Percentiles rank a stretch among this genome's conserved stretches.
Evolutionary conservation across 2,888 invertebrate genomes (phyloP).

Genomic region (Ochlodes sylvanus): DNA sequence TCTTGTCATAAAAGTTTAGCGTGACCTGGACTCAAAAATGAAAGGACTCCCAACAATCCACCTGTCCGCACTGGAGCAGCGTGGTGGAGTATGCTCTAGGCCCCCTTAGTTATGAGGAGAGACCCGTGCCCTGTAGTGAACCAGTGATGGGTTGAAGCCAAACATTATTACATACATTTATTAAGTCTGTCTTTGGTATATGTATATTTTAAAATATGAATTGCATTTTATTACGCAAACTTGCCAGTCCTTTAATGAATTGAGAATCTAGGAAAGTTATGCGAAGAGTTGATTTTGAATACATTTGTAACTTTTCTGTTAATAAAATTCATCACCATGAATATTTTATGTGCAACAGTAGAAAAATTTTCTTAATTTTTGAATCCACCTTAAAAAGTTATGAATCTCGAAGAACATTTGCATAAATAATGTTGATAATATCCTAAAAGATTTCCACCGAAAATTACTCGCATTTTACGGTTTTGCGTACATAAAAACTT

Average conservation of each 20-base stretch:
- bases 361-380: slow-evolving; percentile 10
- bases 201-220: too few species aligned
- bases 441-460: slow-evolving; percentile 4
- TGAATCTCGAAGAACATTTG: not conserved
- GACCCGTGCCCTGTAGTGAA: too few species aligned
- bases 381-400: not conserved
- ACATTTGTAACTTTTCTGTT: not conserved
- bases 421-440: slow-evolving; percentile 12
- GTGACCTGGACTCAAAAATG: too few species aligned
- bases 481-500: slow-evolving; percentile 28
- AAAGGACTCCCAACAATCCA: too few species aligned
- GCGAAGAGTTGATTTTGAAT: not conserved
- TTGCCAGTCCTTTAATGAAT: not conserved
- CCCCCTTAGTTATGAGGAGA: too few species aligned
- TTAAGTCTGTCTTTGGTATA: too few species aligned
- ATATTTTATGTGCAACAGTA: slow-evolving; percentile 6
- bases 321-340: slow-evolving; percentile 5
- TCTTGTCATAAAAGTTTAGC: too few species aligned
- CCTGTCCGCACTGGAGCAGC: too few species aligned
- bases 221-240: not conserved
- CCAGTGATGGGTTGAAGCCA: too few species aligned
- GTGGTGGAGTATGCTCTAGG: too few species aligned
- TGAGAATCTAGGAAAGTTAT: not conserved
- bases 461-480: slow-evolving; percentile 17
- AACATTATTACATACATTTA: too few species aligned